These are phyloP conservation scores for Calliphora vicina DNA, from an alignment of 1,140 invertebrate genomes.

Conservation along the genomic window DNA sequence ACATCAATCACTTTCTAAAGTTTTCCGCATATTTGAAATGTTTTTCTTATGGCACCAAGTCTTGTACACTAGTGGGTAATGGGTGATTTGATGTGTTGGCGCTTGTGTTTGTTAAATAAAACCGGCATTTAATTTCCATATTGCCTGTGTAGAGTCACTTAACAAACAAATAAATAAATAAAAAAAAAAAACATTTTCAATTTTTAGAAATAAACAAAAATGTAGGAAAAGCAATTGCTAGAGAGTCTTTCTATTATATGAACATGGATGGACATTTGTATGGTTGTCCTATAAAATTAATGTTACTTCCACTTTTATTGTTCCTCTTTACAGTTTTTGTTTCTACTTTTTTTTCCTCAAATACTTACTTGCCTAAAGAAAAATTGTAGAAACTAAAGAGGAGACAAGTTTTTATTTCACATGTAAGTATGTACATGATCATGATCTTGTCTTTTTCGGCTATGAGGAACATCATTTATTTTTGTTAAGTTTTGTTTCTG, in stretches of 20 bases:
- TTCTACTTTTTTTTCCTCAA: not conserved
- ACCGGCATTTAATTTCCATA: constrained; percentile 25
- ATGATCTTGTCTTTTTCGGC: constrained; percentile 12
- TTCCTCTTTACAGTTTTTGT: not conserved
- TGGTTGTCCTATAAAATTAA: constrained; percentile 16
- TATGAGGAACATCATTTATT: not conserved
- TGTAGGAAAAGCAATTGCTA: not conserved
- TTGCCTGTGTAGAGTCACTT: constrained; percentile 13
- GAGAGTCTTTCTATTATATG: not conserved
- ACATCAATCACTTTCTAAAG: constrained; percentile 34
- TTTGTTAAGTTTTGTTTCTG: not conserved
- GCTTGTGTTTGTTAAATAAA: not conserved
- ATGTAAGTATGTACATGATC: not conserved
- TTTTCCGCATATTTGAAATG: constrained; percentile 8
- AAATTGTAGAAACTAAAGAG: too few species aligned
- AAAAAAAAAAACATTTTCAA: not conserved
- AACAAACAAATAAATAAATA: not conserved
- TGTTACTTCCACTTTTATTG: constrained; percentile 10
- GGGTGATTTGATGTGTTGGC: not conserved
- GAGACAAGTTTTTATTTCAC: not conserved
- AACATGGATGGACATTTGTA: not conserved
- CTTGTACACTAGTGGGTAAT: not conserved
- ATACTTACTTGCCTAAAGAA: too few species aligned
- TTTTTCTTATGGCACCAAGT: not conserved
- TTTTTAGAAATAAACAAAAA: not conserved